Evolutionary conservation across 1,140 invertebrate genomes (phyloP), one percentile per base, ranked within the genome.

Genomic region (Drosophila equinoxialis): DNA sequence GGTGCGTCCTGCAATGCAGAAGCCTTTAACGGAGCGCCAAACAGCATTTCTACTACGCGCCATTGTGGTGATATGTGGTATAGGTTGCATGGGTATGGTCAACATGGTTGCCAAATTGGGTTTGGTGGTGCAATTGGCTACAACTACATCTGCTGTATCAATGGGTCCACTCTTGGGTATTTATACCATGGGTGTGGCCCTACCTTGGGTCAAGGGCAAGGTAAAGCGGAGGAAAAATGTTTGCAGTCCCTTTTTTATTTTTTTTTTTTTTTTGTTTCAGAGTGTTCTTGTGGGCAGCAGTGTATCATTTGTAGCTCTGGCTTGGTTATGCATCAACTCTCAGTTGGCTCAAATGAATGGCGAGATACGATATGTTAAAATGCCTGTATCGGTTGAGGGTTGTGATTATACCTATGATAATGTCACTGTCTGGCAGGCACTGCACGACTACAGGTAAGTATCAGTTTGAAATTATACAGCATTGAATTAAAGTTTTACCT

Each of bases 111-210:
- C 96, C 74, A 95, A 96, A 90, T 91, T 96, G 79, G 95, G 95
- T 3, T 94, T 94, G n/a, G 95, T 96, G 7, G 92, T 96, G 30
- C 95, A 96, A 90, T 84, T 96, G 45, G 94, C 95, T 0, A 95
- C 95, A 92, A 96, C 94, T 33, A 92, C 96, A 59, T 93, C 94
- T 48, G 94, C 95, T 0, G 95, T 96, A 58, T 94, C 95, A 0
- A 95, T 94, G 91, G 97, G 97, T 26, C 96, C 97, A 2, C 94
- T 96, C 6, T 92, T 97, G 5, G 97, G 96, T 2, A 94, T 97
- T 23, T 98, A 97, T 86, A 95, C 94, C 5, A 95, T 97, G 93
- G 97, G 97, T 5, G 95, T 98, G 73, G 93, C 97, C n/a, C 93
- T 97, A 81, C 97, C 97, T 0, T 97, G 96, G 96, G 94, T 97